phyloP scores from a whole-genome alignment of 2,888 invertebrate species.

The Apoderus coryli region DNA sequence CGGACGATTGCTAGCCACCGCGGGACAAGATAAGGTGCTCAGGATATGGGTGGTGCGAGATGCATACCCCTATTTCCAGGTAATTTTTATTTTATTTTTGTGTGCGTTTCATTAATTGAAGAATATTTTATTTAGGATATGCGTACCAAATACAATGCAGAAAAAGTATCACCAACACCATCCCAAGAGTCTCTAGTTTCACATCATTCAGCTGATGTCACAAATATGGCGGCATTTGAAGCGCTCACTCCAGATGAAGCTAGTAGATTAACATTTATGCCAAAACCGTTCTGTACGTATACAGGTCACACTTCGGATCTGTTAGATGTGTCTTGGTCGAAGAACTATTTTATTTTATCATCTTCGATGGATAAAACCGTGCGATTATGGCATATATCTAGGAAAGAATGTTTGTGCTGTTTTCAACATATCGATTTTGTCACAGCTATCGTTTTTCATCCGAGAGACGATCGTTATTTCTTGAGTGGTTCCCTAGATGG shows the following conservation, averaged over 20 bases:
- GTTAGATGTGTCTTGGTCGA: constrained; percentile 96
- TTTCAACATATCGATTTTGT: constrained; percentile 99
- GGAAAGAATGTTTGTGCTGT: constrained; percentile 94
- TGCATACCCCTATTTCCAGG: constrained; percentile 82
- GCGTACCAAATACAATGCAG: constrained; percentile 87
- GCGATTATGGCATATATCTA: constrained; percentile 85
- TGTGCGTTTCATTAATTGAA: too few relatives aligned
- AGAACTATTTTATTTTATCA: constrained; percentile 94
- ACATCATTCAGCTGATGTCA: constrained; percentile 51
- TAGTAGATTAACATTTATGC: constrained; percentile 59
- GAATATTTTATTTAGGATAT: constrained; percentile 56
- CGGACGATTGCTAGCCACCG: constrained; percentile 87
- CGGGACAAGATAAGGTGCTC: constrained; percentile 89
- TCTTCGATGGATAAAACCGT: constrained; percentile 99
- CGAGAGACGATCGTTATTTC: constrained; percentile 81
- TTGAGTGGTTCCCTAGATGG: constrained; percentile 95
- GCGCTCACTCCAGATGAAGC: constrained; percentile 46
- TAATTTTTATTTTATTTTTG: constrained; percentile 19
- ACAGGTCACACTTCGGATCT: constrained; percentile 92
- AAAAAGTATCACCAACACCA: constrained; percentile 83
- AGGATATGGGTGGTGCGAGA: constrained; percentile 91
- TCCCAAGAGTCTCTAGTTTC: constrained; percentile 84
- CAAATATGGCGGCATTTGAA: constrained; percentile 42
- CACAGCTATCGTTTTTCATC: constrained; percentile 97
- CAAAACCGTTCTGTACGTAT: constrained; percentile 84